Evolutionary conservation across 2,888 invertebrate genomes (phyloP).

Genomic region (Oxycera nigricornis): DNA sequence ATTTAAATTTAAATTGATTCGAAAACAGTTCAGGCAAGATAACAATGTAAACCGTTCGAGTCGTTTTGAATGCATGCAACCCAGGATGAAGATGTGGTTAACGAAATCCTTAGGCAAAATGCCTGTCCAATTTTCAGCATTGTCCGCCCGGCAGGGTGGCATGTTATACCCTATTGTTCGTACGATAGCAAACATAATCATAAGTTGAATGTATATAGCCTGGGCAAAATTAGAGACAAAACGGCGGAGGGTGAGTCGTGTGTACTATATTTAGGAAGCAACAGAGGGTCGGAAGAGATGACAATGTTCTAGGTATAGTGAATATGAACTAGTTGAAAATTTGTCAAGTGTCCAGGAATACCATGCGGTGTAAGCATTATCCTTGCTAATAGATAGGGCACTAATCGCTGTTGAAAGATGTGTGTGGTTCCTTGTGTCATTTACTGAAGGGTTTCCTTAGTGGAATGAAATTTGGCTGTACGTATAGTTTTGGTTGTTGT

Average conservation of each 20-base stretch:
- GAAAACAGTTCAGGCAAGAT: too few relatives aligned
- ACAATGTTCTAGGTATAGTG: neutral
- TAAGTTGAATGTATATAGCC: neutral
- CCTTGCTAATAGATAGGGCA: conserved; percentile 18
- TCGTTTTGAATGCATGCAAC: too few relatives aligned
- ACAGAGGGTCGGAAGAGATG: neutral
- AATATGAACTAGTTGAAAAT: conserved; percentile 5
- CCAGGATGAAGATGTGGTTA: too few relatives aligned
- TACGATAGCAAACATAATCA: conserved; percentile 5
- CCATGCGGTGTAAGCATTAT: conserved; percentile 8
- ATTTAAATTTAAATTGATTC: too few relatives aligned
- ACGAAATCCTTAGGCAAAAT: too few relatives aligned
- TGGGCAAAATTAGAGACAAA: conserved; percentile 11
- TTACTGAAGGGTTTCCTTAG: neutral
- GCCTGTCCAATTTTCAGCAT: too few relatives aligned
- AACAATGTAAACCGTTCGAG: too few relatives aligned
- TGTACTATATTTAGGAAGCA: neutral
- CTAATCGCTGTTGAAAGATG: conserved; percentile 12
- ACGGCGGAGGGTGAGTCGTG: neutral
- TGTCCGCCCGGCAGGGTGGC: too few relatives aligned
- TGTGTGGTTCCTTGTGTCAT: neutral
- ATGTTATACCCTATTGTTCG: neutral
- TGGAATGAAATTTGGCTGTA: neutral
- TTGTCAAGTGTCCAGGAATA: conserved; percentile 7
- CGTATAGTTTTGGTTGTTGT: neutral